phyloP scores from a whole-genome alignment of 1,140 invertebrate genomes.

The Diuraphis noxia region DNA sequence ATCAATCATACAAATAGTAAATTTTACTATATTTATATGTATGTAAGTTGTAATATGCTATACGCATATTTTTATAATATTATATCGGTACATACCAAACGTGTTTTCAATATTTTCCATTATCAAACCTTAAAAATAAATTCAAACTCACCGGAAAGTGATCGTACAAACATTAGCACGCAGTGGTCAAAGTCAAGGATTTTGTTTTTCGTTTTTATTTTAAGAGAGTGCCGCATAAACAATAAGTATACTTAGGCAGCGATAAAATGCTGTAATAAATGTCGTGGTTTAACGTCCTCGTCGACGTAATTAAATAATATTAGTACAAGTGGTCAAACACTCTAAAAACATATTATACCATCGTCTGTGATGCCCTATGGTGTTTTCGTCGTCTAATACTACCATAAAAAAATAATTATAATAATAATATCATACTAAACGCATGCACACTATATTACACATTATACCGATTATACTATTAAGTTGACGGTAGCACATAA shows the following conservation, averaged over 20 bases:
- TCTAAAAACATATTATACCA: background rate
- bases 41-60: background rate
- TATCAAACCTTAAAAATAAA: background rate
- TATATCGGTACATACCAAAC: background rate
- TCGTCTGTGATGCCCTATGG: background rate
- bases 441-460: background rate
- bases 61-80: no score
- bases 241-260: background rate
- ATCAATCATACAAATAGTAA: background rate
- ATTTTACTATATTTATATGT: background rate
- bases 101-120: background rate
- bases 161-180: background rate
- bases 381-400: background rate
- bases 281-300: background rate
- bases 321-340: background rate
- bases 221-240: background rate
- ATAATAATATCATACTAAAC: background rate
- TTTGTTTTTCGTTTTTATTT: background rate
- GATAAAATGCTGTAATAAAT: background rate
- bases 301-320: background rate
- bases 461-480: background rate
- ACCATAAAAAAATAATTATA: background rate
- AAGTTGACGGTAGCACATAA: background rate
- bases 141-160: background rate
- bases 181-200: background rate